Conservation (phyloP, 2,888 invertebrate genomes). For the Limnephilus lunatus region DNA sequence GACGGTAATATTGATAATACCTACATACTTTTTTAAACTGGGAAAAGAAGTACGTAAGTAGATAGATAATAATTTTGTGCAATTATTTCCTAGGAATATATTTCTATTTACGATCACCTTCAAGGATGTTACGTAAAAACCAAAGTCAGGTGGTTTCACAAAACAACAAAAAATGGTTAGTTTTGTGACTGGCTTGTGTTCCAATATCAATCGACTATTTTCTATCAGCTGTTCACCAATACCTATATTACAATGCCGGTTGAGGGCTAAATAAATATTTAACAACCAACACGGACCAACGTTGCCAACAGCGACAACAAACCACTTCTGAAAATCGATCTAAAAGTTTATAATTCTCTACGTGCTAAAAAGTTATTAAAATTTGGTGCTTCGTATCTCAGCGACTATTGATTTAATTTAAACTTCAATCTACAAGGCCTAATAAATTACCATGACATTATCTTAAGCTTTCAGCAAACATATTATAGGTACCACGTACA, state of each 20-base stretch:
- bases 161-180: neutral
- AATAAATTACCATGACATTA: neutral
- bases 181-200: neutral
- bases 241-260: neutral
- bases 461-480: neutral
- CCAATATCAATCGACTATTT: neutral
- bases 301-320: neutral
- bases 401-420: neutral
- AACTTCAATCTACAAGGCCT: neutral
- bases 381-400: neutral
- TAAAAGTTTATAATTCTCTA: neutral
- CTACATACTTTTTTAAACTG: too few relatives aligned
- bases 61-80: neutral
- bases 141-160: neutral
- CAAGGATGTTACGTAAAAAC: neutral
- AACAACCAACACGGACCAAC: neutral
- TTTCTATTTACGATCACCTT: neutral
- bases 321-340: neutral
- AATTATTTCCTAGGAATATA: neutral
- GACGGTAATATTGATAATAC: neutral
- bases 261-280: neutral
- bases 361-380: neutral
- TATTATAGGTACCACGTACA: neutral
- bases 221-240: neutral
- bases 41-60: neutral